Percentiles rank a stretch among this genome's conserved stretches.
phyloP scores from a whole-genome alignment of 2,113 vertebrate species.

The Heliornis fulica region DNA sequence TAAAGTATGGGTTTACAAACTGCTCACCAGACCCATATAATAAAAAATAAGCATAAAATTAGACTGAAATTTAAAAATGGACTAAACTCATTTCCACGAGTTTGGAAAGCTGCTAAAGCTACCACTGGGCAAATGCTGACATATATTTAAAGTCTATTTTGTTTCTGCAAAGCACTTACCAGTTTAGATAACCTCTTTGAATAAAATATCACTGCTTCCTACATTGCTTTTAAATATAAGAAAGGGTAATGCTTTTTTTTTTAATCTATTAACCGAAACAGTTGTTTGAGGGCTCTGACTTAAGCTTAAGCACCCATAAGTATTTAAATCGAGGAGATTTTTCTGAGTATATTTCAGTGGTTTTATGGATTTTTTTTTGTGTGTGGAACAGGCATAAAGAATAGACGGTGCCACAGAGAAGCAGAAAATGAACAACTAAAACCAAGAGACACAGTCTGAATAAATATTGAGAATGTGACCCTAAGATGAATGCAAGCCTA shows the following conservation, averaged over 20 bases:
- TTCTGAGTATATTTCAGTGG: neutral
- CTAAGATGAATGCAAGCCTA: neutral
- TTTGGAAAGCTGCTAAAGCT: neutral
- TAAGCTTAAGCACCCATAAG: neutral
- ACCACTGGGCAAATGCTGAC: neutral
- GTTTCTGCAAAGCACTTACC: neutral
- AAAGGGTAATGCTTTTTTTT: neutral
- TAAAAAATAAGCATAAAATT: no score
- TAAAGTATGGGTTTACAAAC: slow-evolving; percentile 17
- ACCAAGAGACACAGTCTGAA: neutral
- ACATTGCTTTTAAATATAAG: neutral
- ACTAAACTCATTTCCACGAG: neutral
- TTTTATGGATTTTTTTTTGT: neutral
- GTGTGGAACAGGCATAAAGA: neutral
- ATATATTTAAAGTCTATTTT: neutral
- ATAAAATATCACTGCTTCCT: neutral
- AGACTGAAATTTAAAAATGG: neutral
- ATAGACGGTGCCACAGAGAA: neutral
- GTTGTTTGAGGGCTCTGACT: neutral
- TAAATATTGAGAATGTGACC: neutral
- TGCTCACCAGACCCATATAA: neutral
- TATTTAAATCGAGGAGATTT: neutral
- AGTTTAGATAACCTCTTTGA: neutral
- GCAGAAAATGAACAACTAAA: neutral
- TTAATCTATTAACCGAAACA: neutral